Evolutionary conservation across 1,140 invertebrate genomes (phyloP), one percentile per base, ranked within the genome.

Genomic region (Trichonephila clavipes): DNA sequence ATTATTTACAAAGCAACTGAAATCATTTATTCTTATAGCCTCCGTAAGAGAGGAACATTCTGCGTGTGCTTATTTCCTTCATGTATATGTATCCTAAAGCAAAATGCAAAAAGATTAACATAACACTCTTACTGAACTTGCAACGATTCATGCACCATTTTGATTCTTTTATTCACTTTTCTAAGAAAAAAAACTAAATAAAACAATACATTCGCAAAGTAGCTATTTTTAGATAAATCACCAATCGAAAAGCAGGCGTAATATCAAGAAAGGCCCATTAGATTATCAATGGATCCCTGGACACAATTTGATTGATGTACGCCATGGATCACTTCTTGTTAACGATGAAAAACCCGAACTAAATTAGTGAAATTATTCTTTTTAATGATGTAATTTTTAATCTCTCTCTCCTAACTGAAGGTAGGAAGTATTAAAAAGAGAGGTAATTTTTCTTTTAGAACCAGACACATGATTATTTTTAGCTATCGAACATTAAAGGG

Each of bases 371-470:
- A 34, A 77, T 77, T 40, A 77, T 77, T 77, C 69, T 77, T 77
- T 28, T 28, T 77, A 28, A 34, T 40, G 14, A 77, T 77, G 72
- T 40, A 34, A 77, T 77, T 40, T 77, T 77, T 28, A 28, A 18
- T 77, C 58, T 51, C 19, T 51, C 19, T 34, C 21, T 82, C 34
- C 40, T 19, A 40, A 18, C 51, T 58, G 58, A 85, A 51, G 44
- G 82, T 59, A 58, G 58, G 58, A 85, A 85, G 51, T 14, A 85
- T 12, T 58, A 85, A 59, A 85, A 85, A 85, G 82, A 58, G 21
- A 59, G 5, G 58, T 59, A 85, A 85, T 85, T 85, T 40, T 40
- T 24, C 44, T 85, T 85, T 85, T 85, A 58, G 44, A 19, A 24
- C 44, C 44, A 24, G 44, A 14, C n/a, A 19, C 16, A 2, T 21